Evolutionary conservation across 2,113 vertebrate species (phyloP).

Genomic region (Pipra filicauda): DNA sequence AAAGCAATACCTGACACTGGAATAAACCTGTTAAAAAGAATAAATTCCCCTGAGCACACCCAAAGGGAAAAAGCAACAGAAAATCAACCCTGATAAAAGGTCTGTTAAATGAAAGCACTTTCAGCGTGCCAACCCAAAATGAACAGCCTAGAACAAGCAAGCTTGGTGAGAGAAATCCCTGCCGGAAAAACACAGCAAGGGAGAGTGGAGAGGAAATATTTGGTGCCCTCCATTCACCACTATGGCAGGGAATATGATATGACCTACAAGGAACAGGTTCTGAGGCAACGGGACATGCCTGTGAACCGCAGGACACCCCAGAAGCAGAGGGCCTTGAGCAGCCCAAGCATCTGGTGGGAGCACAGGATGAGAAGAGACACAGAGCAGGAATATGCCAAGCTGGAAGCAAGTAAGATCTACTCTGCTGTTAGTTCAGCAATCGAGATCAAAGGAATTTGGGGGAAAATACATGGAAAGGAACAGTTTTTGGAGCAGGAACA

Average conservation of each 20-base stretch:
- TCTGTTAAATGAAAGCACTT: conserved; percentile 9
- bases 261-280: background rate
- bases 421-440: background rate
- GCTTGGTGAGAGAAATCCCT: background rate
- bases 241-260: fast-evolving
- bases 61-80: background rate
- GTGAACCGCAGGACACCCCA: background rate
- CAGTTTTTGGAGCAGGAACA: background rate
- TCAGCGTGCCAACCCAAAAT: background rate
- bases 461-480: background rate
- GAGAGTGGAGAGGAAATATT: background rate
- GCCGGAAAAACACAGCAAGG: background rate
- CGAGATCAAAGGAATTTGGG: background rate
- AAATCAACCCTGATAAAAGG: background rate
- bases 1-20: background rate
- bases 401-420: background rate
- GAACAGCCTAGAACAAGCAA: background rate
- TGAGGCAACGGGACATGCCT: background rate
- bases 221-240: background rate
- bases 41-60: background rate
- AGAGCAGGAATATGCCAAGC: background rate
- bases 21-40: conserved; percentile 40
- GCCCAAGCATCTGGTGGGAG: fast-evolving
- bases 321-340: background rate
- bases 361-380: background rate